phyloP scores from a whole-genome alignment of 1,140 invertebrate genomes.

The Brachionus sp. region DNA sequence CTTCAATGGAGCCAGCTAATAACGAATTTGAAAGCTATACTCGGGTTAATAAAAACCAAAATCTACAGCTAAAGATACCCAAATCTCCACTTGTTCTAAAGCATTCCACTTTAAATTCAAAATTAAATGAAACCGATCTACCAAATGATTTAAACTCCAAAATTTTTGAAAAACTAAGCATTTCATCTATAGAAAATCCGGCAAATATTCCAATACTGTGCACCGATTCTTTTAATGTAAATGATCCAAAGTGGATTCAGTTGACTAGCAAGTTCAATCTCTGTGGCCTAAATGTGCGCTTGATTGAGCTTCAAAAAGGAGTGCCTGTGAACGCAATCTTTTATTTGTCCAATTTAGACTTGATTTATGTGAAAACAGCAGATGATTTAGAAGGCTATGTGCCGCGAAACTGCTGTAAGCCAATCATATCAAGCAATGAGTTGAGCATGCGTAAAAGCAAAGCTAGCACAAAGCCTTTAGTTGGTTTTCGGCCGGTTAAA shows the following conservation, averaged over 20 bases:
- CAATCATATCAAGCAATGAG: neutral
- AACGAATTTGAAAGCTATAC: constrained; percentile 41
- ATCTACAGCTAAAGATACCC: neutral
- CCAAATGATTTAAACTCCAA: neutral
- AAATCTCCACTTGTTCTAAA: constrained; percentile 11
- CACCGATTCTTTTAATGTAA: neutral
- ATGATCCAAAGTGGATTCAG: constrained; percentile 33
- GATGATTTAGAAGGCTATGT: constrained; percentile 39
- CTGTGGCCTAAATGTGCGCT: constrained; percentile 25
- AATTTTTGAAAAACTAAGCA: constrained; percentile 7
- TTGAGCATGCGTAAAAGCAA: neutral
- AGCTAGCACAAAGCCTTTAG: neutral
- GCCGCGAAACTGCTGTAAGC: constrained; percentile 27
- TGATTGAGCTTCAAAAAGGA: constrained; percentile 26
- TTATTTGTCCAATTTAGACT: constrained; percentile 29
- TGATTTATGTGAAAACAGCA: constrained; percentile 41
- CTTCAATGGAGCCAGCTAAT: constrained; percentile 31
- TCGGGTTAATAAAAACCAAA: neutral
- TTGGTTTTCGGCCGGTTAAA: constrained; percentile 13
- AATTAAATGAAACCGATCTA: neutral
- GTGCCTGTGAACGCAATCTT: constrained; percentile 33
- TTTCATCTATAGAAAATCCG: constrained; percentile 26
- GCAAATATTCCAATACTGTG: constrained; percentile 34
- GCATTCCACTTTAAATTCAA: constrained; percentile 36
- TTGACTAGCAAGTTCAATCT: neutral